Conservation (phyloP, 2,113 vertebrate species). For the Hyperopisus bebe region DNA sequence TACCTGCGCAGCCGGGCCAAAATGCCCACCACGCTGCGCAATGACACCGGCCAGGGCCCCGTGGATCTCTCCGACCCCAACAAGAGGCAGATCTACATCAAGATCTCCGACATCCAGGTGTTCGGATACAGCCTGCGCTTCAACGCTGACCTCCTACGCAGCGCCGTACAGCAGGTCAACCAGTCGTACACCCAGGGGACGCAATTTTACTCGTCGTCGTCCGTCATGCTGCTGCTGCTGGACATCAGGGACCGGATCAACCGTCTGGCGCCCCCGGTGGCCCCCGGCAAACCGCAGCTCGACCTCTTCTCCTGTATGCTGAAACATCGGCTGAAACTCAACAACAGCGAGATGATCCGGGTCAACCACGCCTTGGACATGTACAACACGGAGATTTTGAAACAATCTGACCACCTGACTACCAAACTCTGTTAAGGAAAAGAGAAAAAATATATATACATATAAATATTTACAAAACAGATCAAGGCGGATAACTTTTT, state of each 20-base stretch:
- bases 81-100: constrained; percentile 98
- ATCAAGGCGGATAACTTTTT: constrained; percentile 50
- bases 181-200: constrained; percentile 95
- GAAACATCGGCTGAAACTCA: constrained; percentile 94
- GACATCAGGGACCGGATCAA: constrained; percentile 99
- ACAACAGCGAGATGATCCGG: constrained; percentile 96
- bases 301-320: constrained; percentile 99
- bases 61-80: constrained; percentile 93
- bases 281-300: constrained; percentile 90
- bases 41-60: constrained; percentile 90
- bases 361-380: constrained; percentile 97
- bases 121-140: constrained; percentile 96
- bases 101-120: constrained; percentile 96
- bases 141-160: constrained; percentile 88
- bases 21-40: constrained; percentile 83
- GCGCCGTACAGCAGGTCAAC: constrained; percentile 95
- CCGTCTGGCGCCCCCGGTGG: constrained; percentile 87
- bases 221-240: constrained; percentile 92
- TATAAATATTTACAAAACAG: constrained; percentile 33
- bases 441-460: constrained; percentile 18
- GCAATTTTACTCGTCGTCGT: constrained; percentile 95
- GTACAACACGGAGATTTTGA: constrained; percentile 98
- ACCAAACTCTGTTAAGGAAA: constrained; percentile 89
- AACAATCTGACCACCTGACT: constrained; percentile 96
- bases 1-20: constrained; percentile 96